A percentile compares a stretch with the other conserved stretches of the same genome.
Evolutionary conservation across 1,140 invertebrate species (phyloP).

Genomic region (Harpegnathos saltator): DNA sequence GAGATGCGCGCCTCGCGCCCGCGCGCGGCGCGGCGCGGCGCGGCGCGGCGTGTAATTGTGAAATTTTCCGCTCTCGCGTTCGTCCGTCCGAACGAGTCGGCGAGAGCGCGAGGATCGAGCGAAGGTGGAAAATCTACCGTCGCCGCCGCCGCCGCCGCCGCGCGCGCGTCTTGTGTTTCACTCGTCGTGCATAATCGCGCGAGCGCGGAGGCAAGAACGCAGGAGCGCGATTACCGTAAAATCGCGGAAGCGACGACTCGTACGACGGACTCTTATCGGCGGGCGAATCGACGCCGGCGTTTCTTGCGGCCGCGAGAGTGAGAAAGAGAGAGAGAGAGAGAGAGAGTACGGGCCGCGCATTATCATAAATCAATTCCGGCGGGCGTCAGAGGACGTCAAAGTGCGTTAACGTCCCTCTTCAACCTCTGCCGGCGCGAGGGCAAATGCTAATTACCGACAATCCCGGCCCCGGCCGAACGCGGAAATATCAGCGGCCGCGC

Average conservation of each 20-base stretch:
- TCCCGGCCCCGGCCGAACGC: constrained; percentile 20
- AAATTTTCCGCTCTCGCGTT: too few species aligned
- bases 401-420: constrained; percentile 38
- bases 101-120: too few species aligned
- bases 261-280: constrained; percentile 32
- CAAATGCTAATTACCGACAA: constrained; percentile 63
- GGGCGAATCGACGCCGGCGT: constrained; percentile 7
- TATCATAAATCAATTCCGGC: constrained; percentile 66
- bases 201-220: neutral
- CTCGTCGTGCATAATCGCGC: too few species aligned
- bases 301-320: constrained; percentile 7
- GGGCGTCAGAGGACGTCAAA: constrained; percentile 40
- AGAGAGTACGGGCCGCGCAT: constrained; percentile 14
- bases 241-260: constrained; percentile 18
- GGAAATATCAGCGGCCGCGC: constrained; percentile 55
- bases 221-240: neutral
- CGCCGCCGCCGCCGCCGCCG: too few species aligned
- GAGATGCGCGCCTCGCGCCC: too few species aligned
- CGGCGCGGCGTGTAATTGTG: too few species aligned
- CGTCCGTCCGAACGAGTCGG: too few species aligned
- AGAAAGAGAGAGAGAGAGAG: too few species aligned
- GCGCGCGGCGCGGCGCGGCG: too few species aligned
- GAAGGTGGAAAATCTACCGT: too few species aligned
- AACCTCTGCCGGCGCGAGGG: constrained; percentile 10
- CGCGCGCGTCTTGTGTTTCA: too few species aligned